phyloP scores from a whole-genome alignment of 2,797 vertebrate genomes.

The Antrozous pallidus region DNA sequence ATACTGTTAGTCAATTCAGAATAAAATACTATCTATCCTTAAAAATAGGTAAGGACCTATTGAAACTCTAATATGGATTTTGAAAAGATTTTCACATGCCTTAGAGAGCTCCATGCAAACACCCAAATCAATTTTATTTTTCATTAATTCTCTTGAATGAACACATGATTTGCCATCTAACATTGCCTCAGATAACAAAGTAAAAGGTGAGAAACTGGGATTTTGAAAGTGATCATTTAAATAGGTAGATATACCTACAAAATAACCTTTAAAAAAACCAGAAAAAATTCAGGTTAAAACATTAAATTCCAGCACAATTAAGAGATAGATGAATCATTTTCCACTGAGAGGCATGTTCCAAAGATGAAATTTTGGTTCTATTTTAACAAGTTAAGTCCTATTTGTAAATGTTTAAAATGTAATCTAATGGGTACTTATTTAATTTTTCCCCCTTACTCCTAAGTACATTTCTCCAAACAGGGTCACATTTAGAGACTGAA shows the following conservation, averaged over 20 bases:
- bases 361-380: conserved; percentile 30
- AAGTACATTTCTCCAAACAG: neutral
- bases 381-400: neutral
- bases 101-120: neutral
- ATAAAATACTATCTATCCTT: neutral
- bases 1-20: neutral
- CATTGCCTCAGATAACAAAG: neutral
- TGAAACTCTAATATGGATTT: conserved; percentile 12
- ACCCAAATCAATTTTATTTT: conserved; percentile 23
- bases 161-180: conserved; percentile 27
- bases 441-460: neutral
- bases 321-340: neutral
- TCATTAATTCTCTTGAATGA: conserved; percentile 13
- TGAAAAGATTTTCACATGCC: conserved; percentile 42
- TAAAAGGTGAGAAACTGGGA: conserved; percentile 20
- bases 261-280: conserved; percentile 1
- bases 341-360: neutral
- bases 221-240: neutral
- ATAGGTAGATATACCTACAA: neutral
- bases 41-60: neutral
- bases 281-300: neutral
- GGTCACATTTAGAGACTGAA: neutral
- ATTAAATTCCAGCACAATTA: neutral
- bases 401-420: neutral
- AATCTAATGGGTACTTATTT: neutral